Conservation (phyloP, 1,140 invertebrate genomes). For the Paramacrobiotus metropolitanus region DNA sequence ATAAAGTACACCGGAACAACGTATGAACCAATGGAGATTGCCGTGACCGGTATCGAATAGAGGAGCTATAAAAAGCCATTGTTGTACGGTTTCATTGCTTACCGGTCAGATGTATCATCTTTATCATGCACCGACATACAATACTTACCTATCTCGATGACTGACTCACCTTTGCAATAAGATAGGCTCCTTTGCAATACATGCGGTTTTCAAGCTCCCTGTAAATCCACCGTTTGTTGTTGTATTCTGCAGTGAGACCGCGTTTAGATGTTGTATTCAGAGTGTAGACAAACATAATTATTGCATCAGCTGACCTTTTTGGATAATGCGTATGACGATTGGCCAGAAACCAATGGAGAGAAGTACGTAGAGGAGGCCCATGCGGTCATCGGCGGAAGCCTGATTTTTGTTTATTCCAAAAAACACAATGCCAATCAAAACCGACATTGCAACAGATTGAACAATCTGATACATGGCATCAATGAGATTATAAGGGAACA, state of each 20-base stretch:
- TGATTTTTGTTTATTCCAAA: slow-evolving; percentile 33
- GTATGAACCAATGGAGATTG: slow-evolving; percentile 47
- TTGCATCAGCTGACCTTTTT: slow-evolving; percentile 25
- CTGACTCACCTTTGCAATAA: slow-evolving; percentile 49
- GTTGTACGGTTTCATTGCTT: background rate
- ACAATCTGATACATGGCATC: slow-evolving; percentile 48
- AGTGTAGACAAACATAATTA: too few species aligned
- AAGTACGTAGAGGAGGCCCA: slow-evolving; percentile 60
- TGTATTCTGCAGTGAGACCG: slow-evolving; percentile 31
- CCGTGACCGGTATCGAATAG: slow-evolving; percentile 34
- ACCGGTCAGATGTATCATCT: too few species aligned
- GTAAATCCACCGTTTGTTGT: slow-evolving; percentile 39
- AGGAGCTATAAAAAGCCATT: slow-evolving; percentile 27
- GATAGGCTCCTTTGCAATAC: slow-evolving; percentile 49
- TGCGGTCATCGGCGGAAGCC: slow-evolving; percentile 27
- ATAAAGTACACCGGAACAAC: slow-evolving; percentile 65
- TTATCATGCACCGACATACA: too few species aligned
- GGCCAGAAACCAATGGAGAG: slow-evolving; percentile 52
- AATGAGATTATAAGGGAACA: slow-evolving; percentile 58
- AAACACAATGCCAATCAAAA: slow-evolving; percentile 60
- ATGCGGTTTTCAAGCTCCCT: slow-evolving; percentile 51
- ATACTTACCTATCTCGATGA: too few species aligned
- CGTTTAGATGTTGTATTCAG: too few species aligned
- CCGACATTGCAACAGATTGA: slow-evolving; percentile 47
- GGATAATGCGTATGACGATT: slow-evolving; percentile 37